Base-by-base conservation (phyloP, 2,888 invertebrate genomes). In the Ceramica pisi region DNA sequence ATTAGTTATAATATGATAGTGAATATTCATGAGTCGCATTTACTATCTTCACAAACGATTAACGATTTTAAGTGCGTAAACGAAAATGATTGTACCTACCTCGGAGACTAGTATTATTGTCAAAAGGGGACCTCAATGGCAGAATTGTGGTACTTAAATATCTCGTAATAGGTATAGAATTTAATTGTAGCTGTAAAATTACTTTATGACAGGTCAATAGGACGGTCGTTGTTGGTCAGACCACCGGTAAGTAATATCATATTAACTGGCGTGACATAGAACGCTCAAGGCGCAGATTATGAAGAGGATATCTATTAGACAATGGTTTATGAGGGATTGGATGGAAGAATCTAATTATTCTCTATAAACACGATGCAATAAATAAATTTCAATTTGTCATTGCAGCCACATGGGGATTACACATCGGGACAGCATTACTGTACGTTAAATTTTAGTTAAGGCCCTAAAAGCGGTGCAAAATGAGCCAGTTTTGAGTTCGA, bases 21-120 rank as follows among this genome's bases (percentile, higher is more conserved):
- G 70, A 82, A 82, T 76, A 80, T 85, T 78, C 76, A 85, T 76
- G 72, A 60, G 23, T n/a, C 26, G 16, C 10, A n/a, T 50, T 59
- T 60, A 55, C 31, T 12, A 21, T 62, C 57, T 51, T 56, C 7
- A 46, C 12, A 64, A 63, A 67, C 41, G 59, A 80, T 71, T 75
- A 71, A 69, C 69, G 57, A 50, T 67, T 64, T 61, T 67, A 55
- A 50, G 64, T 71, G 61, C 65, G 57, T 65, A 55, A 63, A 63
- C 57, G 14, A 64, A 72, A 67, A 64, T 41, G 21, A 66, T 56
- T 31, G 35, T 46, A 70, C 57, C 57, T 60, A 67, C 62, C 50
- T 75, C 38, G 31, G 46, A 51, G 61, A 55, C 50, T 59, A 46
- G 12, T 57, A 63, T 46, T 70, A 70, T 77, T 72, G 80, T 60